Conservation (phyloP, 2,113 vertebrate genomes). For the Mellivora capensis region DNA sequence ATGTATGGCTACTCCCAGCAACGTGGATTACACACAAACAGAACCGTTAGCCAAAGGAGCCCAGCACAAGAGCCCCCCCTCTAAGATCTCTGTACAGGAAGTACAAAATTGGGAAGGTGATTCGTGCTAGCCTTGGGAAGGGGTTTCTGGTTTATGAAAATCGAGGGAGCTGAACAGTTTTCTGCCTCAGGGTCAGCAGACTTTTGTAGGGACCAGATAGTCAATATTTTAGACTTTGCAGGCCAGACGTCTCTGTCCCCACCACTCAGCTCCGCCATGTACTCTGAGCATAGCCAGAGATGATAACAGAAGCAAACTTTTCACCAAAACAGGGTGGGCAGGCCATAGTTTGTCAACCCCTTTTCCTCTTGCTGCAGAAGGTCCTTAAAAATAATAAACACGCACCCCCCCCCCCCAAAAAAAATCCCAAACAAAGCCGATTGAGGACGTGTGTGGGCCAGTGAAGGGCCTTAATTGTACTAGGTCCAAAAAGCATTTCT, state of each 20-base stretch:
- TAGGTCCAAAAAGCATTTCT: neutral
- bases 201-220: neutral
- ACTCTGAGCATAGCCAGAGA: neutral
- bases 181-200: neutral
- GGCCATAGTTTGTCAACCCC: neutral
- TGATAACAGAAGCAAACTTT: too few species aligned
- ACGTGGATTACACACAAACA: accelerated
- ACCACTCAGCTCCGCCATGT: neutral
- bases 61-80: neutral
- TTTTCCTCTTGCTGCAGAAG: neutral
- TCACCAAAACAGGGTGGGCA: neutral
- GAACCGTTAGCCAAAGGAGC: accelerated
- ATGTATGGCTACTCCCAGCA: accelerated
- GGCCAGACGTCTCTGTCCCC: neutral
- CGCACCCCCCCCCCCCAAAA: too few species aligned
- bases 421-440: neutral
- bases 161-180: neutral
- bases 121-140: accelerated
- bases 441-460: neutral
- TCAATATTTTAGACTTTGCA: neutral
- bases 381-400: neutral
- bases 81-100: accelerated
- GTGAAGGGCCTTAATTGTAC: neutral
- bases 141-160: neutral
- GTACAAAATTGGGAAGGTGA: too few species aligned